Evolutionary conservation across 2,888 invertebrate species (phyloP), one percentile per base, ranked within the genome.

Genomic region (Sycophila texana): DNA sequence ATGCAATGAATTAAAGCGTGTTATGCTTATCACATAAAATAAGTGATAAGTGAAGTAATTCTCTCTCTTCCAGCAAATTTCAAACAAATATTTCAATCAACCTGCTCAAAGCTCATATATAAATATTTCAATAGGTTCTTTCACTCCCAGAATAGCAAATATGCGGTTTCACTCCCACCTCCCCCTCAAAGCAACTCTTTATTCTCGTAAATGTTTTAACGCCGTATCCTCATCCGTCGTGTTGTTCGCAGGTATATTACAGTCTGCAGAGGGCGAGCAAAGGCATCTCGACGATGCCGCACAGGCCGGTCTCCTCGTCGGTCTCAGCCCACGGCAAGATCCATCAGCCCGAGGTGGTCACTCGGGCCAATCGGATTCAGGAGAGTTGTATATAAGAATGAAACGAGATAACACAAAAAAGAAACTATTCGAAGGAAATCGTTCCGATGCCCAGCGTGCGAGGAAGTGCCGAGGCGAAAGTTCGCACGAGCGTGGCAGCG

Each of bases 301-400:
- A 91, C 79, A 91, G 92, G 87, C 90, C 91, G 16, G 95, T 95
- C 87, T 94, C 95, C 88, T 95, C 95, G 88, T 95, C 95, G 82
- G 92, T 95, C 79, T 95, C 95, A 82, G 95, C 95, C 87, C 95
- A 95, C 91, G 93, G 95, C 84, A 89, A 89, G 82, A 88, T 89
- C 81, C 39, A 95, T 87, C 94, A 95, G 86, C 96, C 96, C 83
- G 96, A 96, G 91, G 95, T 96, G 85, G 96, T 96, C 83, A 96
- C 96, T 85, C 96, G 96, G 82, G 96, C 96, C 83, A 96, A 96
- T 92, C 94, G 96, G 88, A 96, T 96, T 91, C 96, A 96, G 91
- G 96, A 96, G 92, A 96, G 96, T 92, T 96, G 96, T 95, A 96
- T 96, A 95, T 96, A 95, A 94, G 91, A 49, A 13, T 18, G 20